Conservation (phyloP, 1,140 invertebrate species). For the Drosophila nigrodunni region DNA sequence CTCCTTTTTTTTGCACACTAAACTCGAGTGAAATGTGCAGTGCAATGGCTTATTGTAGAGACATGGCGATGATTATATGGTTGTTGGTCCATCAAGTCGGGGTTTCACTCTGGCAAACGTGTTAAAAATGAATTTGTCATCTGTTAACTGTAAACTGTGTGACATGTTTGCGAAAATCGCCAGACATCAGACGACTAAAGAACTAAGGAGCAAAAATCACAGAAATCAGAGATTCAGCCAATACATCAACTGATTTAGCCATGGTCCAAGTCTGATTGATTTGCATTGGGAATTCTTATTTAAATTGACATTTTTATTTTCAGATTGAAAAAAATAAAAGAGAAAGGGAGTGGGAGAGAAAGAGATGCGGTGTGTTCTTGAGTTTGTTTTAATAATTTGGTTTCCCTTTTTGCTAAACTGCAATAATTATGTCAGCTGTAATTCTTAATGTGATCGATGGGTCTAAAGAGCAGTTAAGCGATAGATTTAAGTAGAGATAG, state of each 20-base stretch:
- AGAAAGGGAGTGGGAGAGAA: background rate
- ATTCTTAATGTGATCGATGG: constrained; percentile 61
- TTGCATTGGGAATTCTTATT: constrained; percentile 73
- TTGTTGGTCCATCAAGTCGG: constrained; percentile 40
- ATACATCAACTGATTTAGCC: constrained; percentile 73
- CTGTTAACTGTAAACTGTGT: constrained; percentile 73
- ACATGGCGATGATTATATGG: constrained; percentile 56
- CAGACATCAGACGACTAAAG: constrained; percentile 33
- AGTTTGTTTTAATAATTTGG: constrained; percentile 23
- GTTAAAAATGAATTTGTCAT: constrained; percentile 84
- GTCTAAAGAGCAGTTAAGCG: background rate
- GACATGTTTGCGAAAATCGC: constrained; percentile 78
- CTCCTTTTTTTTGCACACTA: constrained; percentile 13
- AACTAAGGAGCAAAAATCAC: constrained; percentile 11
- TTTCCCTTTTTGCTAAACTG: constrained; percentile 25
- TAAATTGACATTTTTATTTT: constrained; percentile 70
- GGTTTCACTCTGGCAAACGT: constrained; percentile 67
- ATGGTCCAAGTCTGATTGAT: constrained; percentile 76
- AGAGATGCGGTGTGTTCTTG: background rate
- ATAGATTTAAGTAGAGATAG: background rate
- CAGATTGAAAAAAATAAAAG: background rate
- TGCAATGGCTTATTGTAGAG: constrained; percentile 69
- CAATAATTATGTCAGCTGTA: constrained; percentile 76
- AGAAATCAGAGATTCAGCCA: constrained; percentile 57
- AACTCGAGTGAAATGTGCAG: constrained; percentile 51